These are phyloP conservation scores for Belonocnema kinseyi DNA, from an alignment of 1,140 invertebrate species.

Conservation along the genomic window DNA sequence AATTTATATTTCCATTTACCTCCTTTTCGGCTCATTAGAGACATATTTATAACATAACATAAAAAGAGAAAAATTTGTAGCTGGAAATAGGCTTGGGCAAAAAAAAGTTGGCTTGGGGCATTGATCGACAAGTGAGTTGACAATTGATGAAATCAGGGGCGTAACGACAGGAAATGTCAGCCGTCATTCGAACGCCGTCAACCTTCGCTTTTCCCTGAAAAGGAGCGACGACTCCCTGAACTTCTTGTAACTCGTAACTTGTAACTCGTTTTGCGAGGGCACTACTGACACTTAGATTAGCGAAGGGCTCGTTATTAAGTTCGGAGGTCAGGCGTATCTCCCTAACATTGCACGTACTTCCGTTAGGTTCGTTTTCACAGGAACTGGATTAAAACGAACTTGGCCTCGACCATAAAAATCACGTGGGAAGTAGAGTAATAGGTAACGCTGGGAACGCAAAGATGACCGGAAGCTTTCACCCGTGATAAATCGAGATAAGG, in stretches of 20 bases:
- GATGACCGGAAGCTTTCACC: constrained; percentile 30
- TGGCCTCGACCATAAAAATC: constrained; percentile 57
- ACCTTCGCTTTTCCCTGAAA: background rate
- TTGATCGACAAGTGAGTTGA: background rate
- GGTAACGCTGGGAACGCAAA: constrained; percentile 35
- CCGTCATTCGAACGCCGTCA: constrained; percentile 2
- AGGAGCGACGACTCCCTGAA: background rate
- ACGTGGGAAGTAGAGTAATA: constrained; percentile 60
- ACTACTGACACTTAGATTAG: background rate
- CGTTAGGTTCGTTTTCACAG: constrained; percentile 69
- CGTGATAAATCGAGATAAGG: background rate
- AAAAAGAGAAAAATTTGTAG: background rate
- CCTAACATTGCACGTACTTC: constrained; percentile 61
- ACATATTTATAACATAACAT: too few species aligned
- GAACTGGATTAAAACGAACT: constrained; percentile 70
- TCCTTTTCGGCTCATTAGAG: too few species aligned
- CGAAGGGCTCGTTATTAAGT: constrained; percentile 55
- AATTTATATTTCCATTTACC: too few species aligned
- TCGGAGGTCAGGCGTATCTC: constrained; percentile 67
- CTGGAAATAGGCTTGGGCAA: background rate
- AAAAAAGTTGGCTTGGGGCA: background rate
- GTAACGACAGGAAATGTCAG: constrained; percentile 25
- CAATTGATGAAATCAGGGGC: constrained; percentile 18
- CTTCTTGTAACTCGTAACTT: constrained; percentile 1
- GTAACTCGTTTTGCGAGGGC: constrained; percentile 6